phyloP scores from a whole-genome alignment of 2,113 vertebrate genomes.

The Pituophis catenifer region DNA sequence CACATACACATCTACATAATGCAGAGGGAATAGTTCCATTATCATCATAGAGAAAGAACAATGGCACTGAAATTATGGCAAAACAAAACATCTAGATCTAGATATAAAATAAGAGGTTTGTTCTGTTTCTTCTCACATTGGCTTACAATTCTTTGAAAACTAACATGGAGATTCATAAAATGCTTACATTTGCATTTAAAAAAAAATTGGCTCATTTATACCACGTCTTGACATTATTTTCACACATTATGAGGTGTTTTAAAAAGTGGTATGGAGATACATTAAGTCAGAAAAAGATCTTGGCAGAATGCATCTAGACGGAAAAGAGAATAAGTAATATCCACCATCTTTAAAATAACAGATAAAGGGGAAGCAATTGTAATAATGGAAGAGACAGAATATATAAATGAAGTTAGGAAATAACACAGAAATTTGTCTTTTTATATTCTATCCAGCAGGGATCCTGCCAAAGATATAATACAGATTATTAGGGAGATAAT shows the following conservation, averaged over 20 bases:
- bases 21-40: background rate
- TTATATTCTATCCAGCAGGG: background rate
- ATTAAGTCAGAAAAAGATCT: background rate
- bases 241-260: background rate
- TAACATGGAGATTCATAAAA: background rate
- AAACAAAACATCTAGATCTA: background rate
- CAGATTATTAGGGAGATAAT: background rate
- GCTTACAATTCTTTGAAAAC: background rate
- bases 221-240: background rate
- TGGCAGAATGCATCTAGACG: background rate
- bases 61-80: background rate
- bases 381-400: background rate
- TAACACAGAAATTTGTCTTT: background rate
- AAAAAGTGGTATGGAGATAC: background rate
- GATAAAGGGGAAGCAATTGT: background rate
- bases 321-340: background rate
- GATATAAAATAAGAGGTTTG: background rate
- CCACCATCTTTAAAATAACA: background rate
- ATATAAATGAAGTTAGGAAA: background rate
- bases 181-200: background rate
- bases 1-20: background rate
- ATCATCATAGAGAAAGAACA: background rate
- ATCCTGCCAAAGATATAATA: background rate
- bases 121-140: background rate
- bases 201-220: background rate